Evolutionary conservation across 2,113 vertebrate species (phyloP).

Genomic region (Ranitomeya variabilis): DNA sequence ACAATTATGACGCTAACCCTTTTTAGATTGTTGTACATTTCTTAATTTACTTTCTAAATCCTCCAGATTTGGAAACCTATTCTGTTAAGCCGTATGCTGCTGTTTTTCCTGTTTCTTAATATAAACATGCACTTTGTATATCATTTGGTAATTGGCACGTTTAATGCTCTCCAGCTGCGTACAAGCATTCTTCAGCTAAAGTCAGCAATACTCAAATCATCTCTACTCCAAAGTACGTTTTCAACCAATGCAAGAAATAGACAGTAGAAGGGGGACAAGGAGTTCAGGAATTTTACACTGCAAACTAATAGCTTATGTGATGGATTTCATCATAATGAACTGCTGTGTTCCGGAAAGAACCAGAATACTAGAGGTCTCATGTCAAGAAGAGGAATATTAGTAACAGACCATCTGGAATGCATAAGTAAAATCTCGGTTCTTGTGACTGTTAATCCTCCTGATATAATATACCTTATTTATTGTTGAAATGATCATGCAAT

Average conservation of each 20-base stretch:
- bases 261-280: not conserved
- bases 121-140: constrained; percentile 31
- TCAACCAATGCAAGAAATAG: not conserved
- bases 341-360: not conserved
- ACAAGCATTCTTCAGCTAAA: not conserved
- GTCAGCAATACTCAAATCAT: constrained; percentile 23
- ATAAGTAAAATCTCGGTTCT: not conserved
- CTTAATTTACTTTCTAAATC: not conserved
- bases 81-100: not conserved
- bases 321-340: constrained; percentile 12
- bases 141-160: constrained; percentile 25
- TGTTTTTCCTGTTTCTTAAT: constrained; percentile 22
- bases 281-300: constrained; percentile 11
- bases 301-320: constrained; percentile 20
- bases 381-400: not conserved
- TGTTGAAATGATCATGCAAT: not conserved
- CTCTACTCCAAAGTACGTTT: not conserved
- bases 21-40: not conserved
- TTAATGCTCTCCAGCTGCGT: constrained; percentile 30
- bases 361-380: not conserved
- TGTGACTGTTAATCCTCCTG: not conserved
- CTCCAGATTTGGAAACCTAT: not conserved
- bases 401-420: not conserved
- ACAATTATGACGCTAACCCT: not conserved
- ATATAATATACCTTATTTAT: not conserved